Percentiles rank a stretch among this genome's conserved stretches.
These are phyloP conservation scores for Synaphobranchus kaupii DNA, from an alignment of 2,797 vertebrate genomes.

Conservation along the genomic window DNA sequence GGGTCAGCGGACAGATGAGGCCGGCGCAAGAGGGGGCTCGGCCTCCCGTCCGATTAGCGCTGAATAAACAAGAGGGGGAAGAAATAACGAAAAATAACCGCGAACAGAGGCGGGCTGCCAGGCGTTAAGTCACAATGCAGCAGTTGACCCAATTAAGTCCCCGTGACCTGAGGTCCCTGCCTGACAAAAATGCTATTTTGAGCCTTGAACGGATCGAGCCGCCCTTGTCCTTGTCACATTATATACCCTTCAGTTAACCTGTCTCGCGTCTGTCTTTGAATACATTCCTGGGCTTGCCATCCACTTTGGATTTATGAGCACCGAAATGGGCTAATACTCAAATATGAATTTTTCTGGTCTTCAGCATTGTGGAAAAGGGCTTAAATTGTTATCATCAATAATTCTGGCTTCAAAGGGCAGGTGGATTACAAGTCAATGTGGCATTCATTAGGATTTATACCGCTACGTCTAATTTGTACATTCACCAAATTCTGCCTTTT, in stretches of 20 bases:
- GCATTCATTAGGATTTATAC: not conserved
- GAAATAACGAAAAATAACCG: conserved; percentile 37
- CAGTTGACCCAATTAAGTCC: conserved; percentile 40
- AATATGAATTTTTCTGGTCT: not conserved
- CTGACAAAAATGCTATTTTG: conserved; percentile 12
- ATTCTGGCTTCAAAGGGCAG: not conserved
- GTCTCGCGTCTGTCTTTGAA: conserved; percentile 10
- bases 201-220: conserved; percentile 32
- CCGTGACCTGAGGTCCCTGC: conserved; percentile 29
- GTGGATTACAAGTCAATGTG: not conserved
- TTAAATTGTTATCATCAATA: not conserved
- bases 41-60: conserved; percentile 28
- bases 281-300: conserved; percentile 4
- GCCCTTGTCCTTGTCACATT: conserved; percentile 37
- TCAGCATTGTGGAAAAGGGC: not conserved
- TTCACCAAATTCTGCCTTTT: not conserved
- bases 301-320: conserved; percentile 3
- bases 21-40: conserved; percentile 27
- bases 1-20: conserved; percentile 43
- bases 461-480: not conserved
- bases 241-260: conserved; percentile 34
- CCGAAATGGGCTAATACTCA: not conserved
- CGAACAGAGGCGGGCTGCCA: conserved; percentile 30
- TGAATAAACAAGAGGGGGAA: conserved; percentile 28
- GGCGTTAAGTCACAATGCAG: conserved; percentile 42